Evolutionary conservation across 1,140 invertebrate species (phyloP), one percentile per base, ranked within the genome.

Genomic region (Chionoecetes opilio): DNA sequence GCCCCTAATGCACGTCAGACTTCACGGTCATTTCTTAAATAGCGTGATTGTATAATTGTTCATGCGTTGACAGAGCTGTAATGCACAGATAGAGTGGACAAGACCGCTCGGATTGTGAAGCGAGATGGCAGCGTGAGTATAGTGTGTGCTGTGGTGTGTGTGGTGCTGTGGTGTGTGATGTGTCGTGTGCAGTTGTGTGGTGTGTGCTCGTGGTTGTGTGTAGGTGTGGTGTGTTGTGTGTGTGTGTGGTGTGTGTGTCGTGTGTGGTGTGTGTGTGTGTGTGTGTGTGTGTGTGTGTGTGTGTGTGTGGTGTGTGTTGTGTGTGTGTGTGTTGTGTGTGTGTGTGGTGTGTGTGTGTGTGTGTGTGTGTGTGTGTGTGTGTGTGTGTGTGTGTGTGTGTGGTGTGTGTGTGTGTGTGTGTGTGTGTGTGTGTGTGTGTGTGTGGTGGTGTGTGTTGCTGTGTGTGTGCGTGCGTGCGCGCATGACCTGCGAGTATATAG

Each of bases 21-120:
- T 82, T 91, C 29, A 75, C 82, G 89, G 89, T 85, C 94, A 94
- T 94, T 94, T 92, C 91, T 94, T 94, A 94, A 94, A 91, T 91
- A 94, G 89, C 38, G 82, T 91, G 82, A 92, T 94, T 94, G 35
- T 87, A 41, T 94, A 94, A 94, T 94, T 63, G 75, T 86, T 29
- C 94, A 85, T 94, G 90, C 94, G 94, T 91, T 94, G 87, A 94
- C 91, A 88, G 53, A 84, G 38, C 34, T n/a, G 88, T 91, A 94
- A 92, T 91, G 94, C 35, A 31, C 46, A 53, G 94, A 94, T 94
- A 85, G 92, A 46, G 35, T 37, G 94, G 31, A 32, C 17, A 34
- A 21, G 84, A 26, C 84, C 84, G 29, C 46, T 86, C 37, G 37
- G 9, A 37, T n/a, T n/a, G n/a, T n/a, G n/a, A n/a, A n/a, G n/a